Evolutionary conservation across 2,797 vertebrate genomes (phyloP), one percentile per base, ranked within the genome.

Genomic region (Enteromius afrohamiltoni): DNA sequence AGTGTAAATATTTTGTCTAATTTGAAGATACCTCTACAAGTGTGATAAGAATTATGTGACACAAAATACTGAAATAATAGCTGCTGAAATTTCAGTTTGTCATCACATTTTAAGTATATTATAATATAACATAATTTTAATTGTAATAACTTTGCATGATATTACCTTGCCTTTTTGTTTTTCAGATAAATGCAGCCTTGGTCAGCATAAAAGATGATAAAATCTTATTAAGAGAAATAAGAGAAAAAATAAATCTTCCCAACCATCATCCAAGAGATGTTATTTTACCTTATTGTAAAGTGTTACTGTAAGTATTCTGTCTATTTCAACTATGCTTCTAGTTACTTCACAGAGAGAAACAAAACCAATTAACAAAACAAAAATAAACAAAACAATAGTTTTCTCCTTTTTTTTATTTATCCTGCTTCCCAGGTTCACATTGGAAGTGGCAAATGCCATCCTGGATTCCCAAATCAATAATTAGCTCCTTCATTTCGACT

Each of bases 401-500:
- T 75, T 65, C 47, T 21, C 14, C 31, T 5, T 64, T 42, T 42
- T 64, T 73, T 17, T 3, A 1, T 51, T 82, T 23, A 19, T 37
- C 45, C 60, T 29, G n/a, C 55, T 64, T 26, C 31, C 16, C 70
- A 29, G 71, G 70, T 45, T 76, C 51, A 55, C 62, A 58, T 19
- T 13, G 62, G 62, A 83, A 68, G 49, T 68, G 9, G 40, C 73
- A 42, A 77, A 83, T 53, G 7, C n/a, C 8, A 2, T 62, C 19
- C 58, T 45, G 40, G 81, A 85, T 71, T 88, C 77, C 79, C 65
- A 81, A 87, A 85, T 85, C 78, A 67, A 79, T 88, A 87, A 89
- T 90, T 85, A 91, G 73, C 86, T 84, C 55, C 45, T 88, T 87
- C 70, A 82, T 64, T 88, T 71, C 82, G 62, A 86, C 85, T 80